These are phyloP conservation scores for Microtus richardsoni DNA, from an alignment of 2,113 vertebrate genomes.

Conservation along the genomic window DNA sequence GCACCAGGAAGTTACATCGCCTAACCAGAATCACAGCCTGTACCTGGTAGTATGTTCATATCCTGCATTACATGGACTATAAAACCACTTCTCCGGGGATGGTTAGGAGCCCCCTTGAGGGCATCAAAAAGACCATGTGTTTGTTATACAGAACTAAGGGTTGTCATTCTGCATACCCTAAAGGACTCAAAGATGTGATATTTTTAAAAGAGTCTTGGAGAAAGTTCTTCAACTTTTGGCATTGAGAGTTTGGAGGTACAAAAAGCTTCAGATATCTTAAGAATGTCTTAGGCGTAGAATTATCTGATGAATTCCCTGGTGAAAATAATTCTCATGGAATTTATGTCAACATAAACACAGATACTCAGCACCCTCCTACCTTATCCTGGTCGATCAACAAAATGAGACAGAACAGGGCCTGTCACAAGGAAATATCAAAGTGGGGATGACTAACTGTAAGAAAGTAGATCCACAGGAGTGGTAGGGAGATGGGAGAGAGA, in stretches of 20 bases:
- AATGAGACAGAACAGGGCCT: not conserved
- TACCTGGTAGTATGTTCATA: too few species aligned
- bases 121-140: not conserved
- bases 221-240: not conserved
- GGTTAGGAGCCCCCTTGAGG: not conserved
- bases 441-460: not conserved
- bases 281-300: not conserved
- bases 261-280: not conserved
- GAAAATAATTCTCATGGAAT: not conserved
- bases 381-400: not conserved
- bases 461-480: not conserved
- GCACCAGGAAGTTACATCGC: not conserved
- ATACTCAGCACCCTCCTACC: not conserved
- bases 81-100: not conserved
- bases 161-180: not conserved
- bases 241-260: not conserved
- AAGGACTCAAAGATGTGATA: not conserved
- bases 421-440: not conserved
- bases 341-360: not conserved
- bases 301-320: not conserved
- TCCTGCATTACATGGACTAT: not conserved
- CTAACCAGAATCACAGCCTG: not conserved
- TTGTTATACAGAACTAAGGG: not conserved
- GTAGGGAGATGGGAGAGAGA: not conserved
- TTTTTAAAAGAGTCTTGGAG: not conserved